phyloP scores from a whole-genome alignment of 2,888 invertebrate genomes.

The Clivina fossor region DNA sequence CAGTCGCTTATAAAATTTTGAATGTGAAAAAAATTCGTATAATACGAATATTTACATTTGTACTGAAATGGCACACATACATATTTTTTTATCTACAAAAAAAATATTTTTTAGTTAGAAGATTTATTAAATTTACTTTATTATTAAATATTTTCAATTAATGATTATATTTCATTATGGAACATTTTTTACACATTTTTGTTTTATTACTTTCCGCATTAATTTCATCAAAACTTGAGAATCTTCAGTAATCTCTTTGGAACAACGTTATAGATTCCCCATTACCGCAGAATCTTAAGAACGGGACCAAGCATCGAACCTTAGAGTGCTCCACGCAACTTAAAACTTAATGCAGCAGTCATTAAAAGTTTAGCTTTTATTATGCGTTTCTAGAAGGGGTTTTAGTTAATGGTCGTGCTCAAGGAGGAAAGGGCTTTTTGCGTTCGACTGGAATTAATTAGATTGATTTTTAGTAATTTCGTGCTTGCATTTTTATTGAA shows the following conservation, averaged over 20 bases:
- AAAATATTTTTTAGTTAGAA: no score
- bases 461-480: conserved; percentile 27
- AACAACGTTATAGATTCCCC: conserved; percentile 18
- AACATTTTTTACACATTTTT: no score
- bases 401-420: background rate
- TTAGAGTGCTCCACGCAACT: background rate
- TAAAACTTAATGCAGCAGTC: conserved; percentile 4
- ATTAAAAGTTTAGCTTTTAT: conserved; percentile 24
- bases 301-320: background rate
- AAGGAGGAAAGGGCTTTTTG: background rate
- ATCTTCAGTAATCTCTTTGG: conserved; percentile 18
- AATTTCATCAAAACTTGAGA: conserved; percentile 23
- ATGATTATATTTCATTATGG: no score
- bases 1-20: no score
- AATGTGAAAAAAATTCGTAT: no score
- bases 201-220: no score
- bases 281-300: background rate
- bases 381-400: background rate
- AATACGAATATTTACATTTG: no score
- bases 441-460: conserved; percentile 16
- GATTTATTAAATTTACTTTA: no score
- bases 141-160: no score
- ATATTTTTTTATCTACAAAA: no score
- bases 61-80: no score
- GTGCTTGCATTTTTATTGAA: conserved; percentile 27